Base-by-base conservation (phyloP, 2,888 invertebrate genomes). In the Hirtodrosophila histrioides region DNA sequence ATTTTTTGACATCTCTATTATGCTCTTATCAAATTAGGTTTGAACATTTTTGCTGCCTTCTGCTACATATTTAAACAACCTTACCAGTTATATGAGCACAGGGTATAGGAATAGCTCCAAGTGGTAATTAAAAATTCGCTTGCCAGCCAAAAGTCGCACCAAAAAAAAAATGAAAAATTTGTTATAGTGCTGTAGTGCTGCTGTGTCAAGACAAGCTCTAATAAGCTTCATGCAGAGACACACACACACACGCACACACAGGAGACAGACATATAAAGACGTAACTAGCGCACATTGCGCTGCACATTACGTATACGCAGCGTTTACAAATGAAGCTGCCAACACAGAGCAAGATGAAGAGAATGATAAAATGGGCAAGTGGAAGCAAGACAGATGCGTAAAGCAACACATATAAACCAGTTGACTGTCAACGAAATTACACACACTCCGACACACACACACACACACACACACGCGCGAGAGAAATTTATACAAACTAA, bases 241-340 rank as follows among this genome's bases (percentile, higher is more conserved):
- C 51, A 58, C 51, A 65, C 51, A 57, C 10, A 45, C 51, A 58
- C 29, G 24, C 43, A 35, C 46, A 66, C n/a, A 54, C 7, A 51
- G 24, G 41, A 61, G 41, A 56, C 43, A 56, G 37, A 45, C 51
- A 57, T 27, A 54, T 41, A 31, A 17, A 12, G 44, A 58, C 56
- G 65, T 50, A 77, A 73, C 60, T 64, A 56, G 66, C 60, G 35
- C 62, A 73, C 55, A 53, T 49, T 48, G 72, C 36, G 53, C 54
- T 75, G 71, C 61, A 68, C 55, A 76, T 75, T 62, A 76, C 80
- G 80, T 85, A 73, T 78, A 78, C 85, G 76, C 73, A 79, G 43
- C 78, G 61, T 75, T 69, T 70, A 80, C 78, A 80, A 86, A 86
- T 75, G 86, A 80, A 75, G 56, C 66, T 75, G 84, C 65, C 75